Base-by-base conservation (phyloP, 2,113 vertebrate species). In the Blennius ocellaris region DNA sequence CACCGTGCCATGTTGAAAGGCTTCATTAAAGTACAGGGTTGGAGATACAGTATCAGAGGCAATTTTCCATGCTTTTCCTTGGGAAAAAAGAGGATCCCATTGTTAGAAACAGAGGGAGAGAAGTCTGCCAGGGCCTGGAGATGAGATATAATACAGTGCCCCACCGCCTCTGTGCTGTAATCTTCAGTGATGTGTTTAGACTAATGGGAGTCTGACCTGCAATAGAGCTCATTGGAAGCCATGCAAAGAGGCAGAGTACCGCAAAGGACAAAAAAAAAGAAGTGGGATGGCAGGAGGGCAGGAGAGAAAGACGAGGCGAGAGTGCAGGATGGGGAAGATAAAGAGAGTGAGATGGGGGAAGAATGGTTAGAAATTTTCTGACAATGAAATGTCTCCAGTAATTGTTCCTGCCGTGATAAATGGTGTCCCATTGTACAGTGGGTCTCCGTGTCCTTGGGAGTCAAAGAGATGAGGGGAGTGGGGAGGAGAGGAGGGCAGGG, bases 381-480 rank as follows among this genome's bases (percentile, higher is more conserved):
- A 91, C 91, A 93, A 92, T 91, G 90, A 90, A 90, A 92, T 38
- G 89, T 89, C 88, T 89, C 86, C 87, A 76, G 92, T 92, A 92
- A 92, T 93, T 93, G 89, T 90, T 87, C 88, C 84, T 77, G 86
- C 66, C 4, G 88, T 93, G 92, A 92, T 93, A 91, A 92, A 93
- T 93, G 88, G 85, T 65, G 83, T 87, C 88, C 83, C 79, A 83
- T 87, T 86, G 87, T 88, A 87, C 73, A 8, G 64, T 75, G 84
- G 84, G 76, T 88, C 90, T 88, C 78, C 86, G 84, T 90, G 92
- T 91, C 92, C 92, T 92, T 90, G 90, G 85, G 87, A 90, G 89
- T 82, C 86, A 78, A 80, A 87, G 85, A 86, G 82, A 88, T 69
- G 83, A 78, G 75, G 59, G 72, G 59, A 74, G 76, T 73, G 51